phyloP scores from a whole-genome alignment of 2,888 invertebrate genomes.

The Julus scandinavius region DNA sequence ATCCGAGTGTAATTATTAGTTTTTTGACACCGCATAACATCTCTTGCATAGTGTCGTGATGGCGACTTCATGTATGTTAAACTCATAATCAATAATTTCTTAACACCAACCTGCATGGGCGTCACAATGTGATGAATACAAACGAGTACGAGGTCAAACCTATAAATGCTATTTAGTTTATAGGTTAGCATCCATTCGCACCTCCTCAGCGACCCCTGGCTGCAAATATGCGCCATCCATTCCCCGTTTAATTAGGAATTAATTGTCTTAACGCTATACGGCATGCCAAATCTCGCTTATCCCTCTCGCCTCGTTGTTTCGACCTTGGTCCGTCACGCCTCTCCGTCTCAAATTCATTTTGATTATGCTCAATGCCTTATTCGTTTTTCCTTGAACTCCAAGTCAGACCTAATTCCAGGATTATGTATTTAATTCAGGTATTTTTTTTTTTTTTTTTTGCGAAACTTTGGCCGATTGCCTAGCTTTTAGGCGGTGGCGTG shows the following conservation, averaged over 20 bases:
- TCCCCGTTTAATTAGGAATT: neutral
- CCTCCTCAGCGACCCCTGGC: neutral
- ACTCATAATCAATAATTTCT: neutral
- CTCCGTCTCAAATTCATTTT: slow-evolving; percentile 22
- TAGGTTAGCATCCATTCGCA: slow-evolving; percentile 26
- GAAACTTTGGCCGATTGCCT: slow-evolving; percentile 24
- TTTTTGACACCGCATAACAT: neutral
- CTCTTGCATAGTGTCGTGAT: neutral
- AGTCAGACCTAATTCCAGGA: slow-evolving; percentile 35
- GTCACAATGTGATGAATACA: slow-evolving; percentile 14
- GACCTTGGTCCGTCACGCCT: slow-evolving; percentile 39
- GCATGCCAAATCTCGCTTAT: neutral
- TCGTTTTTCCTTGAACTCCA: slow-evolving; percentile 30
- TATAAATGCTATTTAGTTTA: slow-evolving; percentile 17
- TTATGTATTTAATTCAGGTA: slow-evolving; percentile 38
- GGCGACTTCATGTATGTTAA: neutral
- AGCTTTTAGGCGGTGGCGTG: neutral
- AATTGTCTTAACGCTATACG: neutral
- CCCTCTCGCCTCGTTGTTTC: neutral
- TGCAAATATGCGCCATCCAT: neutral
- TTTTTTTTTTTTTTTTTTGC: slow-evolving; percentile 17
- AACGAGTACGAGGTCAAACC: slow-evolving; percentile 25
- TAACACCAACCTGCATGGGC: neutral
- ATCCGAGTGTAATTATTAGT: neutral
- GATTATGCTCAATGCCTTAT: slow-evolving; percentile 42